Evolutionary conservation across 2,888 invertebrate species (phyloP), one percentile per base, ranked within the genome.

Genomic region (Yponomeuta plumbellus): DNA sequence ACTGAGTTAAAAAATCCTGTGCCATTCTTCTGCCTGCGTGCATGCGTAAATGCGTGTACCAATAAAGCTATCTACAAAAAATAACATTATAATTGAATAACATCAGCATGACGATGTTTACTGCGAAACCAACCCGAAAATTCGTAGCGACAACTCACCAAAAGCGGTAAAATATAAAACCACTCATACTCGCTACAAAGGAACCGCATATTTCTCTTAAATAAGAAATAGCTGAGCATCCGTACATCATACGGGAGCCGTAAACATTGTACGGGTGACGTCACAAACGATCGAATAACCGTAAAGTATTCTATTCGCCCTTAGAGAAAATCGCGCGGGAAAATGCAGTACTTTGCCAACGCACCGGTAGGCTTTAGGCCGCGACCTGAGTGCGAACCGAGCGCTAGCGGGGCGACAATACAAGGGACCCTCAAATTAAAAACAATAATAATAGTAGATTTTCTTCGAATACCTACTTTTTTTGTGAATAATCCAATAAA

Each of bases 211-310:
- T 80, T 78, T 75, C 74, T 75, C 78, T 79, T 52, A 80, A 84
- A 81, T 84, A 83, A 84, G 83, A 84, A 84, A 85, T 84, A 81
- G 81, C 80, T 76, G 73, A 76, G 75, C 75, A 76, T 44, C 57
- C 26, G 61, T 61, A 40, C 64, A 63, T 77, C 74, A 73, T 70
- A 75, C 77, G 52, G 22, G 34, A 73, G 74, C 74, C 75, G 75
- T 78, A 76, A 75, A 74, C 77, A 74, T 79, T 73, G 71, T 69
- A 67, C 69, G 71, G 73, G 77, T 75, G 75, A 73, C 74, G 72
- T 70, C 68, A 72, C 72, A 72, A 17, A 66, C 71, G 70, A 73
- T 72, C 72, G 74, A 76, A 69, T 76, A 78, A 75, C 78, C 74
- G 79, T 82, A 79, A 77, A 80, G 80, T 81, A 81, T 79, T 75